A percentile compares a stretch with the other conserved stretches of the same genome.
phyloP scores from a whole-genome alignment of 30 jellyfish, hydroid and myxozoan genomes.

The Sanderia malayensis region DNA sequence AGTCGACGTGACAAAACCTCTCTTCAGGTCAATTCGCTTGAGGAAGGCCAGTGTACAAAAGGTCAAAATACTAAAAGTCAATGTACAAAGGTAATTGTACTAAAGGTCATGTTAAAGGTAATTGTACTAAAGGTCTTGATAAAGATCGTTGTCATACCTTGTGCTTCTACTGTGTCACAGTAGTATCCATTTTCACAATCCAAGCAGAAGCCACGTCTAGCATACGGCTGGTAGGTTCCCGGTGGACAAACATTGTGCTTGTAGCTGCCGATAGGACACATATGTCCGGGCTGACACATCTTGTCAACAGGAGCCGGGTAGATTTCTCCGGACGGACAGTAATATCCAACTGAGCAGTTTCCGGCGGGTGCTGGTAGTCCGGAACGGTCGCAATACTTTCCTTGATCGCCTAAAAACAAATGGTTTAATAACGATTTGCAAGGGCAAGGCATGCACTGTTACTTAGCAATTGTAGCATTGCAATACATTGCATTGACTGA shows the following conservation, averaged over 20 bases:
- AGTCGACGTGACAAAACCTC: too few species aligned
- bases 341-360: slow-evolving; percentile 86
- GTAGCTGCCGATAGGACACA: slow-evolving; percentile 82
- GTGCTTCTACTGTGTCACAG: slow-evolving; percentile 93
- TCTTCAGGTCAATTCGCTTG: too few species aligned
- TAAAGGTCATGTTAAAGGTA: too few species aligned
- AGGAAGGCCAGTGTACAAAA: too few species aligned
- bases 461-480: too few species aligned
- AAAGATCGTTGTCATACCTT: too few species aligned
- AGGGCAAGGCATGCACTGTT: too few species aligned
- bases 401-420: slow-evolving; percentile 87
- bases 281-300: slow-evolving; percentile 93
- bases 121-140: too few species aligned
- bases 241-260: slow-evolving; percentile 82
- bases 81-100: too few species aligned
- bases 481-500: too few species aligned
- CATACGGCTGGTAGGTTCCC: slow-evolving; percentile 83
- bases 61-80: too few species aligned
- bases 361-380: slow-evolving; percentile 93
- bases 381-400: slow-evolving; percentile 84
- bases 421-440: too few species aligned
- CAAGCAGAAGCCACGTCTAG: slow-evolving; percentile 79
- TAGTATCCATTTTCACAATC: slow-evolving; percentile 87
- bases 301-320: slow-evolving; percentile 86
- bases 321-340: slow-evolving; percentile 95